Evolutionary conservation across 30 jellyfish, hydroid and myxozoan species (phyloP).

Genomic region (Hydractinia symbiolongicarpus): DNA sequence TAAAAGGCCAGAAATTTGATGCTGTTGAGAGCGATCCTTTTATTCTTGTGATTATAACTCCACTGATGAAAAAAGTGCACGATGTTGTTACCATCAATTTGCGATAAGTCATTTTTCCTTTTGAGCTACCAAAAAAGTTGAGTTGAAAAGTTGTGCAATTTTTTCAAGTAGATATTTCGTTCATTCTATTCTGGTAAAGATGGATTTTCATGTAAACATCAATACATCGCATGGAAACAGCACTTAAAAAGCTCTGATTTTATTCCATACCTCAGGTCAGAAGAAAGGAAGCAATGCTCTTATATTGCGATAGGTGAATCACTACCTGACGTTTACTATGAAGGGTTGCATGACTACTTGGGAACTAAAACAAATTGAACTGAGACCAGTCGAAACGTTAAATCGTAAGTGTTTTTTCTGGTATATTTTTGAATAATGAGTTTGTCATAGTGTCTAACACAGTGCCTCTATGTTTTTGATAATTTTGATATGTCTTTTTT

Average conservation of each 20-base stretch:
- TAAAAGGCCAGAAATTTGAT: background rate
- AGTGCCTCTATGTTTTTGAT: no score
- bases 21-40: background rate
- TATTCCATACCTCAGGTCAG: slow-evolving; percentile 21
- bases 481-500: no score
- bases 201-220: slow-evolving; percentile 44
- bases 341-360: slow-evolving; percentile 26
- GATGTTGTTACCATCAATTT: background rate
- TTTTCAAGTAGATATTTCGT: background rate
- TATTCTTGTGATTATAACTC: background rate
- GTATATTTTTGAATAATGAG: no score
- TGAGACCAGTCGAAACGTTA: no score
- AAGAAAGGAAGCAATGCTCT: slow-evolving; percentile 23
- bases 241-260: slow-evolving; percentile 2
- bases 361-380: no score
- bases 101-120: background rate
- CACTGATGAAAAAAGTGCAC: background rate
- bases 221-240: slow-evolving; percentile 27
- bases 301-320: slow-evolving; percentile 24
- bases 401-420: no score
- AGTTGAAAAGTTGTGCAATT: no score
- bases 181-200: slow-evolving; percentile 12
- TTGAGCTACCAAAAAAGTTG: no score
- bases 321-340: slow-evolving; percentile 13
- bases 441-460: no score